phyloP scores from a whole-genome alignment of 2,888 invertebrate species.

The Girardia tigrina region DNA sequence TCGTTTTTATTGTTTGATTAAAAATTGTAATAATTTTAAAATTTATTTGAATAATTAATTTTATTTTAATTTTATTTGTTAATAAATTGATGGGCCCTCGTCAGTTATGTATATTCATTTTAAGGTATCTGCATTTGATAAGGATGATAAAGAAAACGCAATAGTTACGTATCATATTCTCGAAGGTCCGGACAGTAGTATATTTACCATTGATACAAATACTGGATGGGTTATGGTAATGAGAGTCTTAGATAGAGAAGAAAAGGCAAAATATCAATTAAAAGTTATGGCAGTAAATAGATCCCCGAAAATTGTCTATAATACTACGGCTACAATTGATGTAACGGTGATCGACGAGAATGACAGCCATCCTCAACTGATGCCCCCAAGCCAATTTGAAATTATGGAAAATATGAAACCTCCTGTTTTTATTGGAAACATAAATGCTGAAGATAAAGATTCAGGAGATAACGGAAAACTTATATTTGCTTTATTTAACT shows the following conservation, averaged over 20 bases:
- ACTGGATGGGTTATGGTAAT: slow-evolving; percentile 24
- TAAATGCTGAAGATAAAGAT: slow-evolving; percentile 25
- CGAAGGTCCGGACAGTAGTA: not conserved
- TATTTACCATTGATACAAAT: slow-evolving; percentile 5
- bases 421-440: not conserved
- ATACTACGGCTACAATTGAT: slow-evolving; percentile 3
- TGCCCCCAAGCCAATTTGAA: not conserved
- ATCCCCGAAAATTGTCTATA: not conserved
- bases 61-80: too few relatives aligned
- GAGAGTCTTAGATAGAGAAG: slow-evolving; percentile 26
- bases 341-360: slow-evolving; percentile 2
- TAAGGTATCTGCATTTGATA: slow-evolving; percentile 26
- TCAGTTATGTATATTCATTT: not conserved
- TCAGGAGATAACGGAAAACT: slow-evolving; percentile 20
- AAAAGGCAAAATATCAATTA: not conserved
- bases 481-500: not conserved
- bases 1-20: too few relatives aligned
- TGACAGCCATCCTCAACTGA: slow-evolving; percentile 24
- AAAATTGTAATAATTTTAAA: too few relatives aligned
- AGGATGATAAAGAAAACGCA: slow-evolving; percentile 31
- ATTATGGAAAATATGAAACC: slow-evolving; percentile 26
- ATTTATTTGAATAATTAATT: too few relatives aligned
- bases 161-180: slow-evolving; percentile 15
- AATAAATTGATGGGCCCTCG: too few relatives aligned
- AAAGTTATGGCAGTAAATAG: not conserved